A percentile compares a stretch with the other conserved stretches of the same genome.
Evolutionary conservation across 1,140 invertebrate species (phyloP).

Genomic region (Drosophila triauraria): DNA sequence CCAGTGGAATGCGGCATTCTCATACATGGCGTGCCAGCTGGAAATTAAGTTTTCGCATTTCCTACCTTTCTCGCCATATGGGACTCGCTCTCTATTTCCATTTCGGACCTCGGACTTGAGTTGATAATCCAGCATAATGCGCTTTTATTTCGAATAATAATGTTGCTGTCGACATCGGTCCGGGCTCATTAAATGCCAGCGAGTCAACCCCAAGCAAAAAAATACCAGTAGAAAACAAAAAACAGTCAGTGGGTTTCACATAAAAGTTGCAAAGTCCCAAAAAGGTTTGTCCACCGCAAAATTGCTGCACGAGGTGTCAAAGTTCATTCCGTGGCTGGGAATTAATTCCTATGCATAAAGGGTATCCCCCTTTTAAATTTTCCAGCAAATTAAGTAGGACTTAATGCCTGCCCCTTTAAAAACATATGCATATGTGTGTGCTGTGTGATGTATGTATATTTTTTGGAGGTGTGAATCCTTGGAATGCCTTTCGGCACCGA

Average conservation of each 20-base stretch:
- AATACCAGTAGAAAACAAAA: slow-evolving; percentile 1
- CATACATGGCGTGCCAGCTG: slow-evolving; percentile 75
- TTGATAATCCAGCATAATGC: slow-evolving; percentile 85
- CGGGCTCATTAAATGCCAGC: slow-evolving; percentile 73
- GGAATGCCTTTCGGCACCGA: slow-evolving; percentile 52
- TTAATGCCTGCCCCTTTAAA: slow-evolving; percentile 12
- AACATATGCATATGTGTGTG: slow-evolving; percentile 15
- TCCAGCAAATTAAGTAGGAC: slow-evolving; percentile 84
- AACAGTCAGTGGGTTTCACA: slow-evolving; percentile 31
- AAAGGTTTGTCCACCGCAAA: slow-evolving; percentile 81
- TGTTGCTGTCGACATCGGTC: slow-evolving; percentile 81
- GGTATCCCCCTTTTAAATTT: slow-evolving; percentile 60
- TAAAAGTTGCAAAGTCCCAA: slow-evolving; percentile 60
- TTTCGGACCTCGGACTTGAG: slow-evolving; percentile 36
- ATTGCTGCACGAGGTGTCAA: slow-evolving; percentile 85
- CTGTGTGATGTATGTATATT: slow-evolving; percentile 30
- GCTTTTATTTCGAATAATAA: slow-evolving; percentile 85
- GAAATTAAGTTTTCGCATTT: slow-evolving; percentile 83
- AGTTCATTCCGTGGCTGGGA: slow-evolving; percentile 76
- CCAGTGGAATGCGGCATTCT: slow-evolving; percentile 42
- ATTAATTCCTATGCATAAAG: slow-evolving; percentile 70
- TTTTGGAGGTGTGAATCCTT: slow-evolving; percentile 67
- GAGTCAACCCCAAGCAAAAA: slow-evolving; percentile 21
- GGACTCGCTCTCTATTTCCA: slow-evolving; percentile 13
- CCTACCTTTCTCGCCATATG: slow-evolving; percentile 65